Evolutionary conservation across 2,888 invertebrate genomes (phyloP).

Genomic region (Lasioglossum calceatum): DNA sequence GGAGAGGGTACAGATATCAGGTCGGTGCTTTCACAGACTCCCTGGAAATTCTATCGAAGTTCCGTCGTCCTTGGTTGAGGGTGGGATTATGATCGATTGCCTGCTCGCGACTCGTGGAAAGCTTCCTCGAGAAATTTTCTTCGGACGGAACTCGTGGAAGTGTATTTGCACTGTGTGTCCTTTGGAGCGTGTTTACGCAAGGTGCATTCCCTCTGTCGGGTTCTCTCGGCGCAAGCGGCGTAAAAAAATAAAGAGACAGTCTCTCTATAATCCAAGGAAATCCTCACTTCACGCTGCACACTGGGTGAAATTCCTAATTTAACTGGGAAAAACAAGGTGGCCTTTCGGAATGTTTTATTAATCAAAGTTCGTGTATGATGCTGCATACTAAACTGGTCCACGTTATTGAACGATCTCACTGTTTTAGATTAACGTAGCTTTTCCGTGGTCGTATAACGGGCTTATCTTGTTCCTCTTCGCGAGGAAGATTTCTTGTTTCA

Average conservation of each 20-base stretch:
- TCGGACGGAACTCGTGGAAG: background rate
- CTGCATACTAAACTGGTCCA: background rate
- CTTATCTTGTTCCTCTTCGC: background rate
- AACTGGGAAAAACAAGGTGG: too few species aligned
- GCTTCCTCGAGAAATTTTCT: slow-evolving; percentile 11
- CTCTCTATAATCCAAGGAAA: background rate
- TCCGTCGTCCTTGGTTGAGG: slow-evolving; percentile 17
- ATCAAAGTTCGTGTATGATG: background rate
- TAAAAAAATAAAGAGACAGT: background rate
- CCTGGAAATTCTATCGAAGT: slow-evolving; percentile 29
- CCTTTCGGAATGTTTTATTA: background rate
- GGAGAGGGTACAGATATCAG: slow-evolving; percentile 11
- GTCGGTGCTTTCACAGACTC: slow-evolving; percentile 25
- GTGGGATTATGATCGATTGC: slow-evolving; percentile 32
- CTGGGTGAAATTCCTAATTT: background rate
- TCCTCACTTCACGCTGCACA: background rate
- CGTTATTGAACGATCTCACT: background rate
- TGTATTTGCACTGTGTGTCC: slow-evolving; percentile 22
- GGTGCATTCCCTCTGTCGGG: slow-evolving; percentile 5
- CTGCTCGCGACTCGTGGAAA: slow-evolving; percentile 1
- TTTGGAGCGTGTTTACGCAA: slow-evolving; percentile 21
- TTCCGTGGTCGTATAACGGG: background rate
- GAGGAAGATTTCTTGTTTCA: background rate
- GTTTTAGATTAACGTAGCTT: background rate
- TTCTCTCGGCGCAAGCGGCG: background rate